A percentile compares a stretch with the other conserved stretches of the same genome.
Conservation (phyloP, 2,113 vertebrate species). For the Chaetorhynchus papuensis region DNA sequence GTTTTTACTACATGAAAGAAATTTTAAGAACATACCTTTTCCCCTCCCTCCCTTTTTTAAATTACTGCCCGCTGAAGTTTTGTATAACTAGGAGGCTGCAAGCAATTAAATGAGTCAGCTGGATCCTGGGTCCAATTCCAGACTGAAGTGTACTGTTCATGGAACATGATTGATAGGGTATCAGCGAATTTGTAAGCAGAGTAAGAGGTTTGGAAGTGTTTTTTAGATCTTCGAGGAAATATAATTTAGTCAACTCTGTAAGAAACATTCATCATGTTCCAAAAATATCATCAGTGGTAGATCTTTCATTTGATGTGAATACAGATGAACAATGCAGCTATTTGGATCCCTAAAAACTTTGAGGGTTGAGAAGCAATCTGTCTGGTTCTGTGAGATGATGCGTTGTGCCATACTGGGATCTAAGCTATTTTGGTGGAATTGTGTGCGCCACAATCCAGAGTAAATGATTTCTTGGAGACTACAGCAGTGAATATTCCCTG, state of each 20-base stretch:
- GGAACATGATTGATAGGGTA: background rate
- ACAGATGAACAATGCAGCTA: background rate
- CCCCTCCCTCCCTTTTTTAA: background rate
- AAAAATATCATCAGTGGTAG: background rate
- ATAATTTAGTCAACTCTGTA: background rate
- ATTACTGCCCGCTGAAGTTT: constrained; percentile 34
- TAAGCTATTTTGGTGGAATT: background rate
- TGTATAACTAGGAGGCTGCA: background rate
- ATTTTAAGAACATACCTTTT: constrained; percentile 10
- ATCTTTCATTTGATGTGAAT: background rate
- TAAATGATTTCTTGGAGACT: background rate
- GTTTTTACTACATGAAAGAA: constrained; percentile 60
- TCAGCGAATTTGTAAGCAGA: background rate
- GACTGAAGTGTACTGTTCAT: background rate
- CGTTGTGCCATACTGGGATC: background rate
- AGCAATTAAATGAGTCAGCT: background rate
- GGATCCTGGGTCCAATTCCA: background rate
- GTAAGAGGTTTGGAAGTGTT: background rate
- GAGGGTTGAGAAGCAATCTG: background rate
- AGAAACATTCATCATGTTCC: background rate
- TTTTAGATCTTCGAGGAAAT: background rate
- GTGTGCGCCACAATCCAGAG: background rate
- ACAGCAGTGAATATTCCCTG: background rate
- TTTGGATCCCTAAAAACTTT: background rate
- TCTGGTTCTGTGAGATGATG: background rate